A percentile compares a stretch with the other conserved stretches of the same genome.
phyloP scores from a whole-genome alignment of 2,797 vertebrate genomes.

The Ctenosaura bakeri region DNA sequence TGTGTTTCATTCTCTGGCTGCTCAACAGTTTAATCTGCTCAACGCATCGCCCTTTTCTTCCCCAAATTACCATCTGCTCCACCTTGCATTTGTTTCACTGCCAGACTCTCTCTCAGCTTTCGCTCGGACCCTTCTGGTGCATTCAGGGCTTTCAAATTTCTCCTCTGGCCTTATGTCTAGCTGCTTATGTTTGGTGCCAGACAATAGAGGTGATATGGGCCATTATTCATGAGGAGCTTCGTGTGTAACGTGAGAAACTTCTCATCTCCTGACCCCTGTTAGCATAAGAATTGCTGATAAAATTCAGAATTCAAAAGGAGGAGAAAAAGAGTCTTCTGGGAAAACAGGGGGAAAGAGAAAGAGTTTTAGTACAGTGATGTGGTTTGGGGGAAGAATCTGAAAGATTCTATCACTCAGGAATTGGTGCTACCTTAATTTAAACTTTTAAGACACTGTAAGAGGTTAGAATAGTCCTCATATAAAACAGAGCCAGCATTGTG shows the following conservation, averaged over 20 bases:
- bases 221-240: conserved; percentile 85
- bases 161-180: conserved; percentile 85
- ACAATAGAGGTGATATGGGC: conserved; percentile 88
- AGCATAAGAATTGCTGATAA: conserved; percentile 91
- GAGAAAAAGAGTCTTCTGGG: conserved; percentile 80
- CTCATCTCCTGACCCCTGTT: conserved; percentile 95
- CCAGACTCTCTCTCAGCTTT: conserved; percentile 66
- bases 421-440: conserved; percentile 5
- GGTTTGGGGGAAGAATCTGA: conserved; percentile 65
- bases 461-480: not conserved
- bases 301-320: conserved; percentile 76
- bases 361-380: conserved; percentile 68
- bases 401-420: conserved; percentile 57
- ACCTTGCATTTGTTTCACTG: conserved; percentile 74
- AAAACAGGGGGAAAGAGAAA: conserved; percentile 58
- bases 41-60: conserved; percentile 48
- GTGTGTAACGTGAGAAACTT: conserved; percentile 93
- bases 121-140: conserved; percentile 80
- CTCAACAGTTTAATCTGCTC: conserved; percentile 63
- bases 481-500: too few species aligned
- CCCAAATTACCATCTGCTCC: conserved; percentile 72
- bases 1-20: conserved; percentile 62
- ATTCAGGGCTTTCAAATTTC: conserved; percentile 88
- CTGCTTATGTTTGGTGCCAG: conserved; percentile 84
- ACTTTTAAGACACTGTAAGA: not conserved